Evolutionary conservation across 2,797 vertebrate genomes (phyloP).

Genomic region (Enteromius viviparus): DNA sequence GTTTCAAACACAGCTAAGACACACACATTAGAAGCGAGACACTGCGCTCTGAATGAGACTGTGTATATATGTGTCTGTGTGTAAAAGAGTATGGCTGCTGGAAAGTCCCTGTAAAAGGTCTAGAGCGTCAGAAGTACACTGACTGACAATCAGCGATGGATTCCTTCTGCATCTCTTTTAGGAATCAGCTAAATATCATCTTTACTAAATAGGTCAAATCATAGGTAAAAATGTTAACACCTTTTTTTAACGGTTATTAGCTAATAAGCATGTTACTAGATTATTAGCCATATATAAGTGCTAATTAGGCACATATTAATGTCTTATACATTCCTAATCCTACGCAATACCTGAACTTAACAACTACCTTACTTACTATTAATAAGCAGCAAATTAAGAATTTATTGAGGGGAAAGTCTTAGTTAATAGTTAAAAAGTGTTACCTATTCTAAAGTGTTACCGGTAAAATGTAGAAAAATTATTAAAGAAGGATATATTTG

Average conservation of each 20-base stretch:
- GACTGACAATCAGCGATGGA: neutral
- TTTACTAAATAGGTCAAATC: neutral
- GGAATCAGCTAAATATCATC: neutral
- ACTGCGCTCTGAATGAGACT: neutral
- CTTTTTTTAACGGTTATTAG: too few relatives aligned
- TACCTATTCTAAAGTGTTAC: too few relatives aligned
- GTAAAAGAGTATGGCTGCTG: conserved; percentile 3
- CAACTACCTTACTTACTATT: too few relatives aligned
- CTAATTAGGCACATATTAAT: too few relatives aligned
- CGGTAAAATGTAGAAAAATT: neutral
- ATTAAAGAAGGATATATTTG: neutral
- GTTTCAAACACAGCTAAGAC: conserved; percentile 15
- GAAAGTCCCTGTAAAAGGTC: conserved; percentile 32
- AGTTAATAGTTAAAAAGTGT: too few relatives aligned
- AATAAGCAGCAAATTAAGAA: too few relatives aligned
- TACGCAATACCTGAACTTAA: too few relatives aligned
- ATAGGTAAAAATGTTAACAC: too few relatives aligned
- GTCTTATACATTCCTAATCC: too few relatives aligned
- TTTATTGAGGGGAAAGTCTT: too few relatives aligned
- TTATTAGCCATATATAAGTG: too few relatives aligned
- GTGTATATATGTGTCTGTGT: neutral
- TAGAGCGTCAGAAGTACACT: neutral
- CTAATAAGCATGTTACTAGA: too few relatives aligned
- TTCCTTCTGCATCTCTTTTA: neutral
- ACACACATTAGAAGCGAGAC: neutral